These are phyloP conservation scores for Capromys pilorides DNA, from an alignment of 2,797 vertebrate species.

Conservation along the genomic window DNA sequence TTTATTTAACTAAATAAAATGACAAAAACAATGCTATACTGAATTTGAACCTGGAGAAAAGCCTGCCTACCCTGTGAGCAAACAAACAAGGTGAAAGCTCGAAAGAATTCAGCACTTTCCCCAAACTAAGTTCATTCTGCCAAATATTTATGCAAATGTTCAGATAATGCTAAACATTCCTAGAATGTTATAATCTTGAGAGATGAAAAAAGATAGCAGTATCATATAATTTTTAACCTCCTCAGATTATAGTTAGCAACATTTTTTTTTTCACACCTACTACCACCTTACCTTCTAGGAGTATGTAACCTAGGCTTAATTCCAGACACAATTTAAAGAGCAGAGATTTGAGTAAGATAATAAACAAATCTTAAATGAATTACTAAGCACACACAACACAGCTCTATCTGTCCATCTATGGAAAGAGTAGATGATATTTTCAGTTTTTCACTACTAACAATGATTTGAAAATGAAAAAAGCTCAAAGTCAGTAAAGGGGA, in stretches of 20 bases:
- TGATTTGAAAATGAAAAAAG: background rate
- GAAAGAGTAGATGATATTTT: background rate
- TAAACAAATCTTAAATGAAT: slow-evolving; percentile 14
- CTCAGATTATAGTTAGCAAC: background rate
- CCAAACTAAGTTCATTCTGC: slow-evolving; percentile 45
- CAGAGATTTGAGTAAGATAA: background rate
- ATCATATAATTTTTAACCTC: slow-evolving; percentile 15
- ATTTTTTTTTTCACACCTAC: slow-evolving; percentile 25
- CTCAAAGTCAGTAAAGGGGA: background rate
- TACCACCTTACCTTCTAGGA: background rate
- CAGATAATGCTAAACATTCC: slow-evolving; percentile 41
- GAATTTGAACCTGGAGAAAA: background rate
- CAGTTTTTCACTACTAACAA: slow-evolving; percentile 14
- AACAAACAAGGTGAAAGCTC: background rate
- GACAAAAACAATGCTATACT: background rate
- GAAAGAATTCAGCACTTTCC: slow-evolving; percentile 7
- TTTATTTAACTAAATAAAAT: background rate
- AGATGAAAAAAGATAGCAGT: background rate
- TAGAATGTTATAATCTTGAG: slow-evolving; percentile 33
- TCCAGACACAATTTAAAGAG: background rate
- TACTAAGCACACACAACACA: slow-evolving; percentile 6
- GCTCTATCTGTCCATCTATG: background rate
- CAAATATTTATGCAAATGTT: slow-evolving; percentile 33
- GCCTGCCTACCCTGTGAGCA: background rate
- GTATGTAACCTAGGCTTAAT: slow-evolving; percentile 1